Evolutionary conservation across 2,888 invertebrate species (phyloP).

Genomic region (Chloroclysta siterata): DNA sequence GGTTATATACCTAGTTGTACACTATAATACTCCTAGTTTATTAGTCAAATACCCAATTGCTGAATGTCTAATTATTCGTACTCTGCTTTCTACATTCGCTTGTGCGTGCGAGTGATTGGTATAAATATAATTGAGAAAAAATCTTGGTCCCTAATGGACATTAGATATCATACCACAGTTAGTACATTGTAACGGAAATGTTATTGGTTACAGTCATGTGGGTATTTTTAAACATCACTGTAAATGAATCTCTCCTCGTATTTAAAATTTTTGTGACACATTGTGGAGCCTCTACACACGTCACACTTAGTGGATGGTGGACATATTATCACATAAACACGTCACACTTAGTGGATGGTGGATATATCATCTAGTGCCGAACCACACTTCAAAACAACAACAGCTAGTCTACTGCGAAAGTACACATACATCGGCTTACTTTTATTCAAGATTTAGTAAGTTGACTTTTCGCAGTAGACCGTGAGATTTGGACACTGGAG

Average conservation of each 20-base stretch:
- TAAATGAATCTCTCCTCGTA: constrained; percentile 44
- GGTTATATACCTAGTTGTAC: not conserved
- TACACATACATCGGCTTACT: not conserved
- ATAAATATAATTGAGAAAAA: not conserved
- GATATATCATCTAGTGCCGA: constrained; percentile 22
- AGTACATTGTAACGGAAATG: constrained; percentile 10
- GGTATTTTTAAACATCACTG: constrained; percentile 72
- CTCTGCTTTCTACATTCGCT: not conserved
- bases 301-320: constrained; percentile 26
- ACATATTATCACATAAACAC: constrained; percentile 26
- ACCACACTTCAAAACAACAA: constrained; percentile 20
- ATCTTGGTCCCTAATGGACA: not conserved
- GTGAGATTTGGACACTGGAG: constrained; percentile 10
- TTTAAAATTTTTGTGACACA: constrained; percentile 54
- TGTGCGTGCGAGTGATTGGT: not conserved
- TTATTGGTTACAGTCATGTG: constrained; percentile 62
- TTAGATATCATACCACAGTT: not conserved
- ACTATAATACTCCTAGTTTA: not conserved
- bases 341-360: constrained; percentile 26
- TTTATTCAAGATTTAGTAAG: not conserved
- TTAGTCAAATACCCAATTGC: constrained; percentile 3
- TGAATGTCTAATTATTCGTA: not conserved
- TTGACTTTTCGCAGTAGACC: constrained; percentile 18
- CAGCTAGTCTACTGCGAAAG: constrained; percentile 24
- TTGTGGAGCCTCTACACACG: constrained; percentile 30